Base-by-base conservation (phyloP, 2,113 vertebrate species). In the Arizona elegans region DNA sequence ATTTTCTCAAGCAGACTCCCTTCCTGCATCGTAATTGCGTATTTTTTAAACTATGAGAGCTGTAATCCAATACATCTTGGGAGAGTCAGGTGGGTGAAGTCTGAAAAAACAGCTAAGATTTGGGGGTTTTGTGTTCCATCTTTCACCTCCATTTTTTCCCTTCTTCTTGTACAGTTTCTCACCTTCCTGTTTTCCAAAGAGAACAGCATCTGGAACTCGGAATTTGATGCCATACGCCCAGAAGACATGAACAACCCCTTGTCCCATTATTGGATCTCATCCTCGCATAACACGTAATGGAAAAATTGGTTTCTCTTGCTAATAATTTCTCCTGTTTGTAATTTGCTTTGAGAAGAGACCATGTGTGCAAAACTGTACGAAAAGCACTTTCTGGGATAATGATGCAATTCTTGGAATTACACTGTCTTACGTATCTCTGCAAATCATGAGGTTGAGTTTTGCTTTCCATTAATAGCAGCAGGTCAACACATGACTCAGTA, bases 221-320 rank as follows among this genome's bases (percentile, higher is more conserved):
- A 98, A 7, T 97, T 99, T 96, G 98, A 99, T 94, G 96, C 97
- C 9, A 98, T 99, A 94, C 98, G 97, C 95, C 97, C 97, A 0
- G 99, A 99, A 52, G 98, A 99, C 94, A 99, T 99, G 99, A 99
- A 98, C 98, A 99, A 99, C 94, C 99, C 99, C 0, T 97, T 99
- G 55, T 99, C 99, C 93, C 99, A 99, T 97, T 99, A 99, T 97
- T 99, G 99, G 99, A 99, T 99, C 97, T 99, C 99, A 86, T 99
- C 99, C 50, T 99, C 99, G 0, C 99, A 99, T 97, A 99, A 99
- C 97, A 99, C 99, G 99, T 99, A 98, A 99, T 99, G 75, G 33
- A 4, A 0, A 10, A 89, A 86, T 3, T n/a, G 1, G 26, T 55
- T 33, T 33, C 13, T 65, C 23, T 29, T 38, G 9, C 56, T 50